phyloP scores from a whole-genome alignment of 2,888 invertebrate species.

The Noctua comes region DNA sequence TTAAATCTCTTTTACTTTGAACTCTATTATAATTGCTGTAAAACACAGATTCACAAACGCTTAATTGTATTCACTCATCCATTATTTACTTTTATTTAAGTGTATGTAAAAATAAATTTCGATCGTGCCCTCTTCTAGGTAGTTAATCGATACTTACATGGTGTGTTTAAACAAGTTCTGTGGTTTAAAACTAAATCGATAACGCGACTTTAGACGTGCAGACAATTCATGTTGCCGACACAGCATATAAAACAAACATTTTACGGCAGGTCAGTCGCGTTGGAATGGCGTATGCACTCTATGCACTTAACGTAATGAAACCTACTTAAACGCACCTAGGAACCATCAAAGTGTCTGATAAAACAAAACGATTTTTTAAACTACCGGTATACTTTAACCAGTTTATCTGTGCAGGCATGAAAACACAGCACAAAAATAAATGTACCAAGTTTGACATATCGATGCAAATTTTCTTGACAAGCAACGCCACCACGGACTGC shows the following conservation, averaged over 20 bases:
- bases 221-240: constrained; percentile 54
- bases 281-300: constrained; percentile 60
- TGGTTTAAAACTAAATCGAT: constrained; percentile 29
- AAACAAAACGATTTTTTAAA: neutral
- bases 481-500: too few relatives aligned
- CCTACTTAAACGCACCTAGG: constrained; percentile 37
- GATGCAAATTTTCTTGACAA: too few relatives aligned
- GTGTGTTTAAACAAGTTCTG: constrained; percentile 12
- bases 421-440: too few relatives aligned
- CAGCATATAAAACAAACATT: constrained; percentile 62
- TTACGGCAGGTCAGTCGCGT: constrained; percentile 63
- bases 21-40: constrained; percentile 30
- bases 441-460: too few relatives aligned
- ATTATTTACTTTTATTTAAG: constrained; percentile 34
- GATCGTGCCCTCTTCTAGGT: constrained; percentile 1
- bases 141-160: constrained; percentile 12
- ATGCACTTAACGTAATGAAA: constrained; percentile 64
- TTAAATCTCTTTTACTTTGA: constrained; percentile 20
- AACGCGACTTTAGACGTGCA: constrained; percentile 28
- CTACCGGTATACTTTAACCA: neutral
- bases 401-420: too few relatives aligned
- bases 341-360: constrained; percentile 26
- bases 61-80: constrained; percentile 24
- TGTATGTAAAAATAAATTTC: constrained; percentile 39
- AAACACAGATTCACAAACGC: constrained; percentile 17